Base-by-base conservation (phyloP, 2,113 vertebrate species). In the Camarhynchus parvulus region DNA sequence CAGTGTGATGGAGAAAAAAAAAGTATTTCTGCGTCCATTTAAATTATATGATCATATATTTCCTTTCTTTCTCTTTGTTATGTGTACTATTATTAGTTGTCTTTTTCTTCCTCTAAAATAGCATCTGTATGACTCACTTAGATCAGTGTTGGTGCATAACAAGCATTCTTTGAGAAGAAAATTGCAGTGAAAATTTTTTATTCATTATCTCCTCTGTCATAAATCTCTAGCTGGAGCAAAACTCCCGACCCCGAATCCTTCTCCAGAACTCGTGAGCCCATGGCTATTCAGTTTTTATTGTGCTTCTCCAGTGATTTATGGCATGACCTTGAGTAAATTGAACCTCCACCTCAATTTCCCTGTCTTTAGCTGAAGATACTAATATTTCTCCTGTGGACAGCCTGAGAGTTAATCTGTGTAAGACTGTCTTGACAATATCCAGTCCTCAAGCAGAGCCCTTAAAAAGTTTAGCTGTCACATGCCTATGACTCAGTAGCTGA, bases 171-270 rank as follows among this genome's bases (percentile, higher is more conserved):
- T 72, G 56, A 83, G 75, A 56, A 87, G 78, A 90, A 91, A 77
- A 91, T 63, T 59, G 31, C 5, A 1, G 33, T 59, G 44, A 41
- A 83, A 88, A 63, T 74, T 39, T 90, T 91, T 86, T 86, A 90
- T 86, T 95, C 79, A 46, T 93, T 90, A 88, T 93, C 89, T 96
- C 24, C 21, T 74, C 64, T 78, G 68, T 77, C 61, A 92, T 95
- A 93, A 95, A 95, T 93, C 68, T 94, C 55, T 75, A 81, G 55
- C 64, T 89, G 58, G 31, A 92, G 56, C 64, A 93, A 75, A 87
- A 92, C 42, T 95, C 62, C 58, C 86, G 73, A 94, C 86, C 90
- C 80, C 28, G 56, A 83, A 37, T 90, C 62, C 73, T 84, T 79
- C 86, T 91, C 31, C 77, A 83, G 83, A 81, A 87, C 66, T 79